Base-by-base conservation (phyloP, 2,888 invertebrate genomes). In the Orthonychiurus folsomi region DNA sequence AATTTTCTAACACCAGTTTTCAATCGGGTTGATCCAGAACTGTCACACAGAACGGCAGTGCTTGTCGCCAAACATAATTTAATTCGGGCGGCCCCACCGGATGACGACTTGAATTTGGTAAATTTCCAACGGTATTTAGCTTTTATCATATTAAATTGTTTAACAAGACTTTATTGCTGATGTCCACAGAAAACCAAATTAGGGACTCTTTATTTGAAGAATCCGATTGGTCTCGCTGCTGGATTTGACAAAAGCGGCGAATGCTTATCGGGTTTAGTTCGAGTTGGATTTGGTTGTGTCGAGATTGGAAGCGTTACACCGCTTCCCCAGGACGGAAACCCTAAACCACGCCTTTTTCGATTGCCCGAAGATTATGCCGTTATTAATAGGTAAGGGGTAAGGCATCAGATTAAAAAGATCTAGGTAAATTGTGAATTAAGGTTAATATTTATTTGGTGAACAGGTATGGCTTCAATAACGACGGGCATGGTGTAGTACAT, bases 211-310 rank as follows among this genome's bases (percentile, higher is more conserved):
- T 77, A 85, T 18, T 84, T 99, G 66, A 80, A 82, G 61, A 96
- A 94, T 80, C 97, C 97, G 0, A 78, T 99, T 72, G 97, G 99
- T n/a, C 85, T 99, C 74, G 97, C 97, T 26, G 99, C 97, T 63
- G 99, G 97, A 3, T 97, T 97, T 79, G 99, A 99, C 78, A 99
- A 99, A 78, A 86, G 97, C 78, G 96, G 87, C 3, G 94, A 96
- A 80, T 93, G 91, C 24, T 81, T 95, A 1, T 78, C 84, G 73
- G 90, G 92, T 0, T 78, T 99, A 50, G 81, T 84, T 66, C 84
- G 86, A 74, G 79, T 93, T 63, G 97, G 97, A 0, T 96, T 99
- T 79, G 90, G 96, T 3, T 91, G 95, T 77, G 85, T 97, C 24
- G 97, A 99, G 83, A 85, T 99, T 73, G 97, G 97, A 64, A 71